A percentile compares a stretch with the other conserved stretches of the same genome.
Conservation (phyloP, 2,888 invertebrate genomes). For the Drepanosiphum platanoidis region DNA sequence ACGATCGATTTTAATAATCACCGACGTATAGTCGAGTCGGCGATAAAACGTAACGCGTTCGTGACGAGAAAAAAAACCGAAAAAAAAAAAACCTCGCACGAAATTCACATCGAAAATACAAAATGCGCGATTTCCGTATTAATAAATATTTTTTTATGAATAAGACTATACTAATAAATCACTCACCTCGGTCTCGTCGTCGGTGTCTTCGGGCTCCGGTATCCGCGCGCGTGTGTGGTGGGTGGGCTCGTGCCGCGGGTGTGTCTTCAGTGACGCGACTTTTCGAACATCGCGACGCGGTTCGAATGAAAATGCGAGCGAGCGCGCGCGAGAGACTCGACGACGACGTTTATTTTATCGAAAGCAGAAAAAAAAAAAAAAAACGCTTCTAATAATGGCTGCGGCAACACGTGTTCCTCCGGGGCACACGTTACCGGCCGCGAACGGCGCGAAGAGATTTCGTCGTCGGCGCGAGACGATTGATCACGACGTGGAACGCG, state of each 20-base stretch:
- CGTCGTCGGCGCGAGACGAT: neutral
- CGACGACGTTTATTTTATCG: no score
- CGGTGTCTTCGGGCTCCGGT: no score
- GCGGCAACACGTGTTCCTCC: neutral
- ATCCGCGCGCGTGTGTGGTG: neutral
- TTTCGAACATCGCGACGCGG: neutral
- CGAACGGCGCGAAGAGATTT: neutral
- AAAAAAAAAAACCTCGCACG: no score
- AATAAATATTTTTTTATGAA: no score
- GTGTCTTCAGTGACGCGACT: neutral
- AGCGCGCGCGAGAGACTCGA: neutral
- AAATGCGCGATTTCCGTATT: no score
- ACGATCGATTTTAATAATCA: no score
- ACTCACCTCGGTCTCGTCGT: neutral
- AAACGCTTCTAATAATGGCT: no score
- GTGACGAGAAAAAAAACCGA: no score
- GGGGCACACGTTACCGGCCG: neutral
- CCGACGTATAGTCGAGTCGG: no score
- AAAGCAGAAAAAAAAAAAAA: neutral
- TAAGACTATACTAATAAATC: no score
- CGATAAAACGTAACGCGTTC: no score
- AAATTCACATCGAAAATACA: no score
- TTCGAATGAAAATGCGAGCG: neutral
- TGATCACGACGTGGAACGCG: conserved; percentile 16
- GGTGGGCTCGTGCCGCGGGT: neutral